Percentiles rank a stretch among this genome's conserved stretches.
phyloP scores from a whole-genome alignment of 2,113 vertebrate genomes.

The Oreochromis aureus region DNA sequence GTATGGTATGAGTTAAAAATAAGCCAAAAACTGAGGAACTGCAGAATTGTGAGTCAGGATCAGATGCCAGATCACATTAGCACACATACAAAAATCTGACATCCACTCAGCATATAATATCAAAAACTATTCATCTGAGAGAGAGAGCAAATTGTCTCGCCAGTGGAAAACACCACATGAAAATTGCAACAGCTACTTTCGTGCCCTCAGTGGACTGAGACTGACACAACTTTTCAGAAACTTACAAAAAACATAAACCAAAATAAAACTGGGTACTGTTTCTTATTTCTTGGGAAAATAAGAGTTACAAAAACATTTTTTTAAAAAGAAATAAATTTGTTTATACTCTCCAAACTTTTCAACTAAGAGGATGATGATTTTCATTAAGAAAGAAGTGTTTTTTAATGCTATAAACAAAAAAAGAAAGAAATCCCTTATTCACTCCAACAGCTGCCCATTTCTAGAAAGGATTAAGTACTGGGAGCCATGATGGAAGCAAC shows the following conservation, averaged over 20 bases:
- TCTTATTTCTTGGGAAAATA: neutral
- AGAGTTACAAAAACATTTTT: neutral
- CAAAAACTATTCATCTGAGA: neutral
- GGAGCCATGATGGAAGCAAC: neutral
- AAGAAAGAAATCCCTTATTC: neutral
- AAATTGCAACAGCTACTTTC: neutral
- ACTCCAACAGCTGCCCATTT: neutral
- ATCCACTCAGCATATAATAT: neutral
- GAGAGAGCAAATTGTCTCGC: neutral
- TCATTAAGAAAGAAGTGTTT: neutral
- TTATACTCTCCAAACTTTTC: neutral
- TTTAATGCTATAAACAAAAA: neutral
- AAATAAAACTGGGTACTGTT: accelerated
- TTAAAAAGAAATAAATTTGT: accelerated
- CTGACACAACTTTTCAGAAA: neutral
- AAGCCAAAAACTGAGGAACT: neutral
- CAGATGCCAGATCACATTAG: neutral
- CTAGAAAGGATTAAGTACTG: neutral
- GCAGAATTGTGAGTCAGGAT: neutral
- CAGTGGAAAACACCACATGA: neutral
- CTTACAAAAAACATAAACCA: neutral
- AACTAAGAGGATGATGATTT: neutral
- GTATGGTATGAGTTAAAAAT: neutral
- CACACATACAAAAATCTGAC: neutral
- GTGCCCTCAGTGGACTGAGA: neutral